Conservation (phyloP, 64 coral and sea anemone genomes). For the Montipora sp. region DNA sequence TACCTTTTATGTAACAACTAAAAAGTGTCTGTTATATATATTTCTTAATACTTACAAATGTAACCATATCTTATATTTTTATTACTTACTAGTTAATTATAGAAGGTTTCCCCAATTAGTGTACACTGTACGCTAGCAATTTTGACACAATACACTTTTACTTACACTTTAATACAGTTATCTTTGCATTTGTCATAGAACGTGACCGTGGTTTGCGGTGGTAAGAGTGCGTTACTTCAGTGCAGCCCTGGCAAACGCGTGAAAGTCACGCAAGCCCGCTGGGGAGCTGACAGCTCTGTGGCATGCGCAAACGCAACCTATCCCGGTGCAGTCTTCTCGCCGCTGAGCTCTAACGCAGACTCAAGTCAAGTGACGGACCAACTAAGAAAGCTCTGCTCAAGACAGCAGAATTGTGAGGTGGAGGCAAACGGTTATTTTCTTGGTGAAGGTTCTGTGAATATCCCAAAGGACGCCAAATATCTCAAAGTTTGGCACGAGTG, state of each 20-base stretch:
- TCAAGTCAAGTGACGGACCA: slow-evolving; percentile 15
- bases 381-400: slow-evolving; percentile 58
- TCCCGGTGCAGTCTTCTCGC: background rate
- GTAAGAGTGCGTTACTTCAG: slow-evolving; percentile 36
- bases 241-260: slow-evolving; percentile 47
- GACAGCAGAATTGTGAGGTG: slow-evolving; percentile 48
- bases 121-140: no score
- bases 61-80: no score
- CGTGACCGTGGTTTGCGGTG: slow-evolving; percentile 69
- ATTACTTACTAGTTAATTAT: no score
- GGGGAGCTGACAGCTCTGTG: slow-evolving; percentile 60
- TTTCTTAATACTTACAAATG: no score
- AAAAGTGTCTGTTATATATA: no score
- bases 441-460: background rate
- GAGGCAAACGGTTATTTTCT: slow-evolving; percentile 24
- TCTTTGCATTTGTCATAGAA: slow-evolving; percentile 21
- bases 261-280: slow-evolving; percentile 71
- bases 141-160: no score
- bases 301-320: slow-evolving; percentile 4
- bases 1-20: no score
- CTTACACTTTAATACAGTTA: no score
- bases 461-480: slow-evolving; percentile 48
- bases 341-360: background rate
- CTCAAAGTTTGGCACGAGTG: slow-evolving; percentile 78
- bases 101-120: no score